These are phyloP conservation scores for Ochropacha duplaris DNA, from an alignment of 2,888 invertebrate species.

Conservation along the genomic window DNA sequence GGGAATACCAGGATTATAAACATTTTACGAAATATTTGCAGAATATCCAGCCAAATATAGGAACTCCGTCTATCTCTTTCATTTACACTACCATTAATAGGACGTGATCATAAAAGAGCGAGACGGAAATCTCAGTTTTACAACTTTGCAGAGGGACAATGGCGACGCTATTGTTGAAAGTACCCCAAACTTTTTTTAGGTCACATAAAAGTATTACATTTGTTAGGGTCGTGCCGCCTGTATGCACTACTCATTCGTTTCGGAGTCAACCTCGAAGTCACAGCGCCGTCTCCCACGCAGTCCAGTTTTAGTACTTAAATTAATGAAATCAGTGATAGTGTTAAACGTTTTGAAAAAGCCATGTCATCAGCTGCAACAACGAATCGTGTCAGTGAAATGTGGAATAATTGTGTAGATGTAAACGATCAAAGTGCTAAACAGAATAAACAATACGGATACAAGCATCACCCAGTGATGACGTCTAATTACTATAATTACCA, in stretches of 20 bases:
- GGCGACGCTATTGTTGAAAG: conserved; percentile 78
- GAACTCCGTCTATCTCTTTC: conserved; percentile 55
- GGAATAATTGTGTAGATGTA: conserved; percentile 63
- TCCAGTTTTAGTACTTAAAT: conserved; percentile 43
- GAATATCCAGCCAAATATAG: conserved; percentile 62
- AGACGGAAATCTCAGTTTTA: conserved; percentile 63
- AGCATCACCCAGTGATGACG: conserved; percentile 50
- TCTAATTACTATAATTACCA: conserved; percentile 56
- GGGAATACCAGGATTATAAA: conserved; percentile 80
- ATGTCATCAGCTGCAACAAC: conserved; percentile 68
- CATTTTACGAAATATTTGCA: conserved; percentile 78
- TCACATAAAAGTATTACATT: conserved; percentile 81
- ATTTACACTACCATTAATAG: conserved; percentile 23
- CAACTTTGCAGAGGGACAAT: conserved; percentile 77
- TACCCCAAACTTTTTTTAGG: conserved; percentile 82
- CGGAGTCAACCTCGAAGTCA: conserved; percentile 70
- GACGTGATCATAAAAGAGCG: conserved; percentile 40
- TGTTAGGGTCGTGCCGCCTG: conserved; percentile 75
- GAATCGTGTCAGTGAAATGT: conserved; percentile 72
- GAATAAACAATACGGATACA: conserved; percentile 51
- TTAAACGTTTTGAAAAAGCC: conserved; percentile 24
- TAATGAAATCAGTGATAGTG: conserved; percentile 48
- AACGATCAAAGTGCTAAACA: conserved; percentile 58
- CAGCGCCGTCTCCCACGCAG: conserved; percentile 70
- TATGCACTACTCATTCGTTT: conserved; percentile 77